Base-by-base conservation (phyloP, 2,113 vertebrate species). In the Scopus umbretta region DNA sequence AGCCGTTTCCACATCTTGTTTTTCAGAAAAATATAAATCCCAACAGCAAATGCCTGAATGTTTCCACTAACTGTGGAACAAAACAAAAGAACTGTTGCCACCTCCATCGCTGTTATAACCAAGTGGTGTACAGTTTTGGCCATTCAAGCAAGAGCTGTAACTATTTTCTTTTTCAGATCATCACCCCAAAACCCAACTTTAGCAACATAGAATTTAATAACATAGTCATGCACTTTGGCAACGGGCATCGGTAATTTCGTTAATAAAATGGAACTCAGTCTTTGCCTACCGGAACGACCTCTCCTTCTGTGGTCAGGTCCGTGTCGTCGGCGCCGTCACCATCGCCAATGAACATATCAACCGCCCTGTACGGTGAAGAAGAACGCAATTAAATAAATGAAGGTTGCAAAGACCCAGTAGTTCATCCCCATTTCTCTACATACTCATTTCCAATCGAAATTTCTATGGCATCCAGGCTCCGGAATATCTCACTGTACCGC, bases 401-500 rank as follows among this genome's bases (percentile, higher is more conserved):
- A 49, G 17, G 40, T 29, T 25, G 15, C 42, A 38, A 66, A 22
- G n/a, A 55, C 12, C 23, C 52, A 19, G 17, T 0, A 2, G 8
- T 10, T 10, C 50, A 16, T 16, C 34, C 27, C 38, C 10, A 0
- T 11, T 29, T 19, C 34, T 27, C n/a, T 96, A 99, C 99, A 70
- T 98, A 99, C 99, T 90, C 73, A 29, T 97, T 97, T 50, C 98
- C 96, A 16, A 99, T 71, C 7, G 98, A 98, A 71, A 99, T 98
- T 65, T 99, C 99, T 1, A 99, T 96, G 93, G 98, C 99, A 86
- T 99, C 99, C 94, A 99, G 98, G 65, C 99, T 98, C 47, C 98
- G 97, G 96, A 99, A 98, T 95, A 99, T 99, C 95, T 99, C 99
- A 83, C 99, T 99, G 98, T 99, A 99, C 56, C 99, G 97, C 93